phyloP scores from a whole-genome alignment of 2,797 vertebrate genomes.

The Spinus olivaceus region DNA sequence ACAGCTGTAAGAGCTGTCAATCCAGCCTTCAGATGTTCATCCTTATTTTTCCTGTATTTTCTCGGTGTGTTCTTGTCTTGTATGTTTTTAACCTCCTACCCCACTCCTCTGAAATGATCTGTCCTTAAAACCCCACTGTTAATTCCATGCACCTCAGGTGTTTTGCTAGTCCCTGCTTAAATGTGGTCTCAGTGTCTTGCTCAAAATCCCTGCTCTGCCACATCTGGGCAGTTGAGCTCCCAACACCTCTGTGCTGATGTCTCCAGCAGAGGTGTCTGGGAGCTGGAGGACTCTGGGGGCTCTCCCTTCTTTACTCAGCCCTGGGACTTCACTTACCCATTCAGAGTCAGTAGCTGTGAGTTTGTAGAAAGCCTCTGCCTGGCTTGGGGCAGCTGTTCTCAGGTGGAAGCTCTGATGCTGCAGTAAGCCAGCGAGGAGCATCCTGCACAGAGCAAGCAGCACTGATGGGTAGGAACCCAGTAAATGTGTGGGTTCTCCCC shows the following conservation, averaged over 20 bases:
- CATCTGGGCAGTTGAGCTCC: not conserved
- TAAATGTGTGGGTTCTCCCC: not conserved
- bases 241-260: not conserved
- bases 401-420: not conserved
- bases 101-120: not conserved
- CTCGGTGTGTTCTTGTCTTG: not conserved
- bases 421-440: not conserved
- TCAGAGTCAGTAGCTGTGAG: not conserved
- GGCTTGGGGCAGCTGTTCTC: not conserved
- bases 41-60: not conserved
- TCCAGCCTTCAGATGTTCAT: not conserved
- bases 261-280: not conserved
- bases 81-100: not conserved
- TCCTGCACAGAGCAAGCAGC: accelerated
- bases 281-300: accelerated
- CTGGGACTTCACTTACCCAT: not conserved
- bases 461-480: not conserved
- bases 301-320: not conserved
- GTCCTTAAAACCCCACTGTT: not conserved
- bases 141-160: not conserved
- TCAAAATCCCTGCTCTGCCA: not conserved
- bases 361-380: not conserved
- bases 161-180: not conserved
- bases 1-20: not conserved
- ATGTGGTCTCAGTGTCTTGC: accelerated